Base-by-base conservation (phyloP, 2,113 vertebrate species). In the Podilymbus podiceps region DNA sequence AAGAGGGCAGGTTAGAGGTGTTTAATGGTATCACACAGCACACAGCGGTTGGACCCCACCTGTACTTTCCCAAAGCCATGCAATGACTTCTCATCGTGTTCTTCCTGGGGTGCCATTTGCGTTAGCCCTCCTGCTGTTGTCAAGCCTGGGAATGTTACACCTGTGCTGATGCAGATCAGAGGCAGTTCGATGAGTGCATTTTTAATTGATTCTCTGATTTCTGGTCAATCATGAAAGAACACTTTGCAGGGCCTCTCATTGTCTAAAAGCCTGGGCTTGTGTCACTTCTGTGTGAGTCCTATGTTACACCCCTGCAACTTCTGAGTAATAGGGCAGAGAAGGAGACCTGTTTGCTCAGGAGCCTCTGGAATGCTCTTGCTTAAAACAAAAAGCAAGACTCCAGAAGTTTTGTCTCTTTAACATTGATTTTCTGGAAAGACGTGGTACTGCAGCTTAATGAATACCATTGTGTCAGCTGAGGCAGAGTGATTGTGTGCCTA, bases 11-110 rank as follows among this genome's bases (percentile, higher is more conserved):
- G 14, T 49, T 16, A 23, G 47, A 25, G 52, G 58, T 35, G 50
- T 16, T 14, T 38, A 27, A 31, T 38, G n/a, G n/a, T 30, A 25
- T 30, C 7, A 2, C 1, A 7, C 2, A 2, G 63, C 67, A 22
- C 40, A 20, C 25, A 24, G 49, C 0, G 0, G 8, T 25, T 9
- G 17, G 15, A 63, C 25, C 22, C 52, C 38, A 38, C 44, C 50
- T 28, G 38, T 53, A 24, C 71, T 73, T 74, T 64, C 35, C 49
- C 44, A 55, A 21, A 86, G 42, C 59, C 40, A 6, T 8, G 8
- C 72, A 15, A 56, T 60, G 63, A 40, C 52, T 56, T 76, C 56
- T 59, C 11, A 2, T 20, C 13, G 52, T n/a, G 23, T 35, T 56
- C 58, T 23, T 68, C 3, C 44, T 80, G 53, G 44, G 25, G 11